These are phyloP conservation scores for Ochropacha duplaris DNA, from an alignment of 2,888 invertebrate genomes.

Conservation along the genomic window DNA sequence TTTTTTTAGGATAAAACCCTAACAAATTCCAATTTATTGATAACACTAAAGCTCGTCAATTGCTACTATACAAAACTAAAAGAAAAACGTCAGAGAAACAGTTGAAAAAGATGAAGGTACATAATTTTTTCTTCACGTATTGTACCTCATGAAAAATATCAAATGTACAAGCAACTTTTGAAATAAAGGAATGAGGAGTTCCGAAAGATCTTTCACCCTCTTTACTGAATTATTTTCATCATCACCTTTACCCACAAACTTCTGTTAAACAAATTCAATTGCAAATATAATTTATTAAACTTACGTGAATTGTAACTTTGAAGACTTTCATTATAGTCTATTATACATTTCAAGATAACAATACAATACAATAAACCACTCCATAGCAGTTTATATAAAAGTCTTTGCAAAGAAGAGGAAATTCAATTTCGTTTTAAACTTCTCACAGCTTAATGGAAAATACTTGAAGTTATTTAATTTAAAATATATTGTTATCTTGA, in stretches of 20 bases:
- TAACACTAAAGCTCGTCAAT: too few species aligned
- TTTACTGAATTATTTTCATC: constrained; percentile 19
- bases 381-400: too few species aligned
- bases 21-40: too few species aligned
- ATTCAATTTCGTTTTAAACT: not conserved
- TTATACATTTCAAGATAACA: too few species aligned
- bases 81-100: too few species aligned
- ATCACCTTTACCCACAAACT: constrained; percentile 19
- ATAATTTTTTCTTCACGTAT: too few species aligned
- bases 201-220: constrained; percentile 19
- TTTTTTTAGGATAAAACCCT: too few species aligned
- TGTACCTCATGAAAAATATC: too few species aligned
- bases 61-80: too few species aligned
- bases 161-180: constrained; percentile 23
- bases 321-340: too few species aligned
- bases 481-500: not conserved
- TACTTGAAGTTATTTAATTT: not conserved
- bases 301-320: not conserved
- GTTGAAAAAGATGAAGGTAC: too few species aligned
- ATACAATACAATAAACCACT: too few species aligned
- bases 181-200: constrained; percentile 19
- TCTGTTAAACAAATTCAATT: constrained; percentile 13
- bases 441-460: not conserved
- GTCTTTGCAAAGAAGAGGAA: not conserved
- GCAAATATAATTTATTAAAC: constrained; percentile 3